Evolutionary conservation across 2,113 vertebrate species (phyloP).

Genomic region (Mirounga angustirostris): DNA sequence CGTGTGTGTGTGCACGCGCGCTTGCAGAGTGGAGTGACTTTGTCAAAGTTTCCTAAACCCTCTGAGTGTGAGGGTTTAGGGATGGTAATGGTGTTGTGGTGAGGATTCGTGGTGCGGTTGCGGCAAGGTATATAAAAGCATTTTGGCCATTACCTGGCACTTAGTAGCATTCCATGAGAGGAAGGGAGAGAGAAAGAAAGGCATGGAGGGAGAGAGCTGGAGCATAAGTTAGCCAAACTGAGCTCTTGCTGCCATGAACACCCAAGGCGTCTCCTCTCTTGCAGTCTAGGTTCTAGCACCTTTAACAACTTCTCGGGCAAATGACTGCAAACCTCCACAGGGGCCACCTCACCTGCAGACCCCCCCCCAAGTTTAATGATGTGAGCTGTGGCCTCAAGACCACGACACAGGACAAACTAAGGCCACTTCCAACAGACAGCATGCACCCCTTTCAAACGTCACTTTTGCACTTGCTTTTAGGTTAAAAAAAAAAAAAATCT

Average conservation of each 20-base stretch:
- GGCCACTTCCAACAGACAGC: background rate
- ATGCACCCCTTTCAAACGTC: background rate
- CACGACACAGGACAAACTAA: background rate
- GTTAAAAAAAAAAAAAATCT: background rate
- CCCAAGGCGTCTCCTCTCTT: background rate
- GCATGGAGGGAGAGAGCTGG: background rate
- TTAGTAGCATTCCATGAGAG: background rate
- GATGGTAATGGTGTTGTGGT: too few species aligned
- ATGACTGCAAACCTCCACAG: background rate
- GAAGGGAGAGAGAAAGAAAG: background rate
- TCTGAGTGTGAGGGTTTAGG: background rate
- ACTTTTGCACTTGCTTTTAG: background rate
- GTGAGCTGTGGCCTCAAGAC: background rate
- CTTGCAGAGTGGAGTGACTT: background rate
- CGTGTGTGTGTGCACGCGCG: accelerated
- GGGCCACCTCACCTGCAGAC: too few species aligned
- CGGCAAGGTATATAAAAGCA: background rate
- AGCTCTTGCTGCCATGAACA: too few species aligned
- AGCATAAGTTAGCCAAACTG: accelerated
- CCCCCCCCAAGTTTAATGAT: background rate
- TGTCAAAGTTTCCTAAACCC: background rate
- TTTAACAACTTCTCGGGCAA: background rate
- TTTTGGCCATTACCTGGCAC: background rate
- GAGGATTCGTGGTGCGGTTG: background rate
- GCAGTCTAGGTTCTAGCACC: background rate